phyloP scores from a whole-genome alignment of 2,888 invertebrate species.

The Cyrtodaria siliqua region DNA sequence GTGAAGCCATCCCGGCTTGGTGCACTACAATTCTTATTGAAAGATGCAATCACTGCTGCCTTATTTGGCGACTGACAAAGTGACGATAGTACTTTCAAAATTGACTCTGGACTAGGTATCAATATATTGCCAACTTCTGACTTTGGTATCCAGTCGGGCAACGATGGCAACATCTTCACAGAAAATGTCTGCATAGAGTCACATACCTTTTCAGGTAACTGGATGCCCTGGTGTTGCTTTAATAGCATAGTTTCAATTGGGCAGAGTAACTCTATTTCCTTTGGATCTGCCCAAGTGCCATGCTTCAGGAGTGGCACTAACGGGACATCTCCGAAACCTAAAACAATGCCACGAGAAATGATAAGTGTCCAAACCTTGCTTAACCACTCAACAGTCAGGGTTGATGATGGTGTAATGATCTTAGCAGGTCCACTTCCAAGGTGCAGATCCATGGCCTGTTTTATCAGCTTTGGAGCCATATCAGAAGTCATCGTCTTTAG shows the following conservation, averaged over 20 bases:
- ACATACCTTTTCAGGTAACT: not conserved
- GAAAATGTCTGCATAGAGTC: not conserved
- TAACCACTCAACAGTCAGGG: not conserved
- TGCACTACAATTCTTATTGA: not conserved
- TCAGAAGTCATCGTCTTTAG: not conserved
- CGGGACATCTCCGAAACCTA: conserved; percentile 9
- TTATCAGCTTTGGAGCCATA: not conserved
- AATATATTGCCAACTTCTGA: not conserved
- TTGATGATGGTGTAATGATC: too few relatives aligned
- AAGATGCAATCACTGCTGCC: not conserved
- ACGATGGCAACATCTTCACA: not conserved
- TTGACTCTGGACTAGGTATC: not conserved
- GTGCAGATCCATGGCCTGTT: not conserved
- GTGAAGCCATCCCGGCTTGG: not conserved
- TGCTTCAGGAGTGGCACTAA: conserved; percentile 3
- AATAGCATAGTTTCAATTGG: conserved; percentile 3
- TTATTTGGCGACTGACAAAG: not conserved
- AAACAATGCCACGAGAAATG: not conserved
- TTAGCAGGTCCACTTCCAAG: not conserved
- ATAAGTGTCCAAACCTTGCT: not conserved
- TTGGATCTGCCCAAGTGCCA: not conserved
- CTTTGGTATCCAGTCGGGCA: conserved; percentile 15
- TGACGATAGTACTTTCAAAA: not conserved
- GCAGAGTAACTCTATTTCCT: not conserved
- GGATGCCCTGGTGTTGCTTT: too few relatives aligned